Base-by-base conservation (phyloP, 1,140 invertebrate species). In the Drosophila paulistorum region DNA sequence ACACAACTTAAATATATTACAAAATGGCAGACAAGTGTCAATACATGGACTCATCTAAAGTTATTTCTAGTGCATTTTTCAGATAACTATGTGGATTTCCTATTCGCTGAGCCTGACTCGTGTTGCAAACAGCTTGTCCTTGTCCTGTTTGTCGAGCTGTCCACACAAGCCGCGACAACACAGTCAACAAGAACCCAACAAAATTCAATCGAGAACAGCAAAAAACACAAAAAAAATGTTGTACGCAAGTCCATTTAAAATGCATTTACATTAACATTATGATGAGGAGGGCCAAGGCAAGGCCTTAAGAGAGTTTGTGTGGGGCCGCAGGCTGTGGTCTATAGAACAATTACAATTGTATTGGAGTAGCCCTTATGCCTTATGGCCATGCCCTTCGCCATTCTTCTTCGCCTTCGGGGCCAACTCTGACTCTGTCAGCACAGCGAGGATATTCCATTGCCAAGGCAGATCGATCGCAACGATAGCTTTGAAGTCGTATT, bases 221-320 rank as follows among this genome's bases (percentile, higher is more conserved):
- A 39, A 41, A 58, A 30, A 30, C 30, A 71, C 54, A 65, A 61
- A 62, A 61, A 68, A 75, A 54, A 78, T 91, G 84, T 81, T 86
- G 81, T 91, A 81, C 81, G 77, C 79, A 77, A 86, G 90, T 91
- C 84, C 90, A 91, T 91, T 91, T 91, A 91, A 91, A 90, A 91
- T 90, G 89, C 89, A 91, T 91, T 91, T 91, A 91, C 89, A 91
- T 91, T 91, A 91, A 91, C 90, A 91, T 91, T 91, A 91, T 91
- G 85, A 91, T 86, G 90, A 86, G 89, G 77, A 71, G 71, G 45
- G 20, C 14, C 14, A 9, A 17, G 14, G 3, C 45, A 17, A 66
- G 72, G 68, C 65, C 64, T 73, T 65, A 65, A 70, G 80, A 65
- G 79, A 68, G 59, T 87, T 85, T 87, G 84, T 89, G 83, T 87